phyloP scores from a whole-genome alignment of 2,113 vertebrate species.

The Rutilus rutilus region DNA sequence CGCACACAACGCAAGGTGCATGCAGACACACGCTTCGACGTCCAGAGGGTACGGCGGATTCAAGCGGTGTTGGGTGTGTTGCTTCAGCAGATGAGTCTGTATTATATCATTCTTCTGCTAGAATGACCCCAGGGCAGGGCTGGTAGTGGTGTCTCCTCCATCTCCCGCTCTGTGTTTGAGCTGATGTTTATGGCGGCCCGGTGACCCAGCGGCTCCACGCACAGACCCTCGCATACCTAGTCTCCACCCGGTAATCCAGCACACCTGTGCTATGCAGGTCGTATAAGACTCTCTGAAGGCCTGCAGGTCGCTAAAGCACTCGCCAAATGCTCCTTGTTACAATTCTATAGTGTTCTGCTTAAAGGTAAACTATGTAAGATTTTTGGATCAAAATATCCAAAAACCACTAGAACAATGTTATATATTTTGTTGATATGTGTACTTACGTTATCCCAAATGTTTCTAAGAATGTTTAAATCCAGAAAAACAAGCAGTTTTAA shows the following conservation, averaged over 20 bases:
- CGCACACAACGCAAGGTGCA: background rate
- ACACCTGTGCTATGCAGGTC: conserved; percentile 39
- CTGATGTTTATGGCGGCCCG: conserved; percentile 48
- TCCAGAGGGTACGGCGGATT: background rate
- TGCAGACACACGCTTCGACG: conserved; percentile 9
- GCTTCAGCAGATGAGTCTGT: background rate
- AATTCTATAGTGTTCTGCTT: no score
- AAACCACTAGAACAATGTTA: no score
- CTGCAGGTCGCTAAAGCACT: conserved; percentile 9
- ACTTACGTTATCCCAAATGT: no score
- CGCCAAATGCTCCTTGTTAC: background rate
- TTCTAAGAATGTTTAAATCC: no score
- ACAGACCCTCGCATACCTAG: conserved; percentile 31
- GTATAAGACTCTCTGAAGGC: background rate
- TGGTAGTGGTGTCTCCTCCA: conserved; percentile 48
- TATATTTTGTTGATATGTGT: no score
- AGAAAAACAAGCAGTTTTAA: no score
- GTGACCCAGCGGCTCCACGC: conserved; percentile 39
- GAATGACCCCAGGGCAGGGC: conserved; percentile 42
- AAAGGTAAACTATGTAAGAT: no score
- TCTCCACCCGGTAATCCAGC: conserved; percentile 38
- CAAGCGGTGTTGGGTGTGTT: no score
- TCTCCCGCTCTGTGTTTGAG: conserved; percentile 44
- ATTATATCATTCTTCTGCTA: background rate
- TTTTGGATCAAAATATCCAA: no score